Conservation (phyloP, 2,113 vertebrate species). For the Saccopteryx bilineata region DNA sequence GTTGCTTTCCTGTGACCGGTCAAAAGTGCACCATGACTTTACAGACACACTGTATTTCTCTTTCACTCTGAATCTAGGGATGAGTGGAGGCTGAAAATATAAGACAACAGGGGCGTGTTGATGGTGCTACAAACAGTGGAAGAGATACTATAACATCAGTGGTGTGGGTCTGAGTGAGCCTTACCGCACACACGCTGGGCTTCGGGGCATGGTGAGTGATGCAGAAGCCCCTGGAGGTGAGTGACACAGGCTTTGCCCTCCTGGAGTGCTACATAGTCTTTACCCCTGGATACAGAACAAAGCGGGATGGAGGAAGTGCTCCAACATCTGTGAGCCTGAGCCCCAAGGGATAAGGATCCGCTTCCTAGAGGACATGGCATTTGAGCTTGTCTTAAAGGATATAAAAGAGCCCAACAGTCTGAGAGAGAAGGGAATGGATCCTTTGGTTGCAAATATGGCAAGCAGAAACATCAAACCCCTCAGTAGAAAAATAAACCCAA, state of each 20-base stretch:
- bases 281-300: no score
- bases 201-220: accelerated
- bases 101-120: background rate
- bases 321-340: background rate
- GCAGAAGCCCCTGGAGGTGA: background rate
- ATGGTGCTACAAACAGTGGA: background rate
- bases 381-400: background rate
- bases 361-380: background rate
- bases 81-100: background rate
- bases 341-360: background rate
- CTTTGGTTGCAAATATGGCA: background rate
- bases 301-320: background rate
- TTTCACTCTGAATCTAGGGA: background rate
- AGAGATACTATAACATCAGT: background rate
- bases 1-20: no score
- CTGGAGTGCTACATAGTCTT: no score
- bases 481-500: background rate
- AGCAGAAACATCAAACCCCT: background rate
- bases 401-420: background rate
- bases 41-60: background rate
- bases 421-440: background rate
- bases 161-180: background rate
- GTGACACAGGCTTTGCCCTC: background rate
- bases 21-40: no score
- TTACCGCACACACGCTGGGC: background rate